phyloP scores from a whole-genome alignment of 2,113 vertebrate genomes.

The Esox niger region DNA sequence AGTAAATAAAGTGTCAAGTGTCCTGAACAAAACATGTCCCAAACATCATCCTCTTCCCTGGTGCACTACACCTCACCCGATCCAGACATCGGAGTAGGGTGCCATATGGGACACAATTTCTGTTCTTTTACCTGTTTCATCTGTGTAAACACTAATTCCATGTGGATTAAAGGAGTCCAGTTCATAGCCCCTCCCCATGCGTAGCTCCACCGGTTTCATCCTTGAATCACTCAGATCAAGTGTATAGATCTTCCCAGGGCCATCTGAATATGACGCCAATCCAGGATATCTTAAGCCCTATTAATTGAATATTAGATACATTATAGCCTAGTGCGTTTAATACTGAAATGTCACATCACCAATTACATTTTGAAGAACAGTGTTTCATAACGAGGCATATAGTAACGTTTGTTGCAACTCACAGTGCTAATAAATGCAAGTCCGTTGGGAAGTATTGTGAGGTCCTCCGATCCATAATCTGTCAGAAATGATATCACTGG shows the following conservation, averaged over 20 bases:
- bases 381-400: neutral
- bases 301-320: neutral
- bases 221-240: slow-evolving; percentile 75
- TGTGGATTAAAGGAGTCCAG: slow-evolving; percentile 85
- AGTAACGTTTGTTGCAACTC: slow-evolving; percentile 22
- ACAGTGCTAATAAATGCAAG: slow-evolving; percentile 54
- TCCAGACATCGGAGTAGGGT: too few relatives aligned
- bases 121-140: slow-evolving; percentile 71
- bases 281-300: slow-evolving; percentile 80
- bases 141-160: slow-evolving; percentile 82
- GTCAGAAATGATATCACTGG: neutral
- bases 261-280: slow-evolving; percentile 62
- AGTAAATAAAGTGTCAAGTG: too few relatives aligned
- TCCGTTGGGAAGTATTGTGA: slow-evolving; percentile 47
- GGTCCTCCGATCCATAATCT: slow-evolving; percentile 55
- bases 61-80: neutral
- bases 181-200: slow-evolving; percentile 84
- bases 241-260: slow-evolving; percentile 77
- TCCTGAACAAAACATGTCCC: too few relatives aligned
- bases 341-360: too few relatives aligned
- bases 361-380: too few relatives aligned
- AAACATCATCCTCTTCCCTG: too few relatives aligned
- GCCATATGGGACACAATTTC: neutral
- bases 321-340: too few relatives aligned
- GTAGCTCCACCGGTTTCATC: slow-evolving; percentile 71